Base-by-base conservation (phyloP, 2,888 invertebrate species). In the Esperia sulphurella region DNA sequence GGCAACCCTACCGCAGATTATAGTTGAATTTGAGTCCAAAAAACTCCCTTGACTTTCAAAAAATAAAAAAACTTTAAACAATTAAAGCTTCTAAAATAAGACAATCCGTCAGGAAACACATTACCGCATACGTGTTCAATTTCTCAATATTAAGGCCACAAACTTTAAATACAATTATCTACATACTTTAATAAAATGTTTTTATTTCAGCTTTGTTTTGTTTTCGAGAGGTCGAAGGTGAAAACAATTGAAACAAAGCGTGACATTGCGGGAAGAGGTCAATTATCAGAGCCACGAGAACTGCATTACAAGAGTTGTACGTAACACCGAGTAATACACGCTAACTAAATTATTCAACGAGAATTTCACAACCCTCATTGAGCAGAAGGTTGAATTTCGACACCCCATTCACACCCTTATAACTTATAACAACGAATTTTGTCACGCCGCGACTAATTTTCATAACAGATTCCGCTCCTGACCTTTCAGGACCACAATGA, bases 261-360 rank as follows among this genome's bases (percentile, higher is more conserved):
- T 68, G 79, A 79, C 82, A 79, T 80, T 81, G 78, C 61, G 57
- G 52, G 51, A 56, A 64, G 70, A 79, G 75, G 80, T 71, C 83
- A 87, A 82, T 86, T 86, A 85, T 71, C 81, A 57, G 45, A 52
- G 45, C 54, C 43, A 55, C 68, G 72, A 75, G 75, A 83, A 83
- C 63, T 69, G 65, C 63, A 71, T 85, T 80, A 86, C 79, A 65
- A 55, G 61, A 63, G 44, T 40, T 44, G 66, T 52, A 76, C 76
- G 77, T 87, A 86, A 85, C 65, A 75, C 47, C 58, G 54, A 55
- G 74, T 81, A 83, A 83, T 64, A 78, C 45, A 59, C 61, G 75
- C 78, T 86, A 86, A 85, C 66, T 54, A 66, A 79, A 79, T 83
- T 81, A 83, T 79, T 63, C 72, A 85, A 83, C 59, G 53, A 3